Evolutionary conservation across 2,113 vertebrate genomes (phyloP), one percentile per base, ranked within the genome.

Genomic region (Chrysochloris asiatica): DNA sequence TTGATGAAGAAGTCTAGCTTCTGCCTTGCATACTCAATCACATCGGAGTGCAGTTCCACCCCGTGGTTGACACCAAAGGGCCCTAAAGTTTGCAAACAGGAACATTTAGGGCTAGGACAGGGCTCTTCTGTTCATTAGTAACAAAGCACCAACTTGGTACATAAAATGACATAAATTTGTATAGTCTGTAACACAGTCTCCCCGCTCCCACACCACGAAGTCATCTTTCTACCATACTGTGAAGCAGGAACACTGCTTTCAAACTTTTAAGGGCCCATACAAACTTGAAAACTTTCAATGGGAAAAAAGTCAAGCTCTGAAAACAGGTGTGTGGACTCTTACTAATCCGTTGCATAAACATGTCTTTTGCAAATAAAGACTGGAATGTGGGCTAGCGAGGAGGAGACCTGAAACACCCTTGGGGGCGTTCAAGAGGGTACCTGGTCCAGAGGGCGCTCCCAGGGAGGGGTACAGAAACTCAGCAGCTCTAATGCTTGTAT

Each of bases 21-120:
- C 97, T 99, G 98, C 97, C 99, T 98, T 0, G 99, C 99, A 0
- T 99, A 99, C 24, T 99, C 99, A 0, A 98, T 99, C 41, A 99
- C 99, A 8, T 99, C 99, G 0, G 98, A 98, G 33, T 99, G 99
- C 8, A 99, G 97, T 94, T 99, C 99, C 63, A 99, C 98, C 0
- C 99, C 99, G 0, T 99, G 99, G 94, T 99, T 99, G 67, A 99
- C 98, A 24, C 99, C 99, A 92, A 99, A 99, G 9, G 99, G 99
- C 95, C 99, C 99, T 99, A 95, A 96, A 95, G 38, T 5, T 95
- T 63, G 45, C 87, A 50, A 92, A 93, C 28, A 76, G 83, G 41
- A 83, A 92, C 83, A n/a, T 11, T 89, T 36, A 76, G n/a, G 81
- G 91, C 38, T 5, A 24, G 54, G 21, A 33, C 30, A 81, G 41